Conservation (phyloP, 2,888 invertebrate genomes). For the Cerastoderma edule region DNA sequence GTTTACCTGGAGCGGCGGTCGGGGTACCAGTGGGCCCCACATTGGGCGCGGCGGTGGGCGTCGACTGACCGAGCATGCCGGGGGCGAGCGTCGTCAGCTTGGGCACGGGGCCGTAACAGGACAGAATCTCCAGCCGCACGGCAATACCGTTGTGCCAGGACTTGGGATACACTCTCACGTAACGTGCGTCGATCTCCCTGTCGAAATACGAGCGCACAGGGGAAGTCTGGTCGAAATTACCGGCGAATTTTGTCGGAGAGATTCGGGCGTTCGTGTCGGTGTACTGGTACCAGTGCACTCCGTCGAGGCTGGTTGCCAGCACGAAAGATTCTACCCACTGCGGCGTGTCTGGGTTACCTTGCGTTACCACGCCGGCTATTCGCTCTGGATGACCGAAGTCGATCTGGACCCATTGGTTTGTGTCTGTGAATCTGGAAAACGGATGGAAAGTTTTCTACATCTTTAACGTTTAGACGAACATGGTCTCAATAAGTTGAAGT, state of each 20-base stretch:
- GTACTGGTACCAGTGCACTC: conserved; percentile 62
- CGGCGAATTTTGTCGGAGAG: conserved; percentile 60
- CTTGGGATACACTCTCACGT: conserved; percentile 70
- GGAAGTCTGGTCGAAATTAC: conserved; percentile 64
- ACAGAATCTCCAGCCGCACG: conserved; percentile 72
- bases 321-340: conserved; percentile 69
- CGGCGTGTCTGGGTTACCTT: conserved; percentile 63
- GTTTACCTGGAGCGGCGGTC: conserved; percentile 55
- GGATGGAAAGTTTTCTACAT: too few relatives aligned
- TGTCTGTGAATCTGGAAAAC: conserved; percentile 56
- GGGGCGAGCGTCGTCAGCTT: conserved; percentile 31
- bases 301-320: conserved; percentile 70
- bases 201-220: conserved; percentile 64
- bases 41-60: conserved; percentile 47
- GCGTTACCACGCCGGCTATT: conserved; percentile 65
- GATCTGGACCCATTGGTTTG: conserved; percentile 67
- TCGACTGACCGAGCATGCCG: conserved; percentile 17
- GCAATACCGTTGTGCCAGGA: conserved; percentile 70
- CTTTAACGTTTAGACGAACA: too few relatives aligned
- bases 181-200: conserved; percentile 67
- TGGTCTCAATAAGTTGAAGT: too few relatives aligned
- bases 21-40: conserved; percentile 29
- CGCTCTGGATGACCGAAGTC: conserved; percentile 64
- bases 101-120: conserved; percentile 57
- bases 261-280: conserved; percentile 53